Conservation (phyloP, 2,113 vertebrate genomes). For the Ifrita kowaldi region DNA sequence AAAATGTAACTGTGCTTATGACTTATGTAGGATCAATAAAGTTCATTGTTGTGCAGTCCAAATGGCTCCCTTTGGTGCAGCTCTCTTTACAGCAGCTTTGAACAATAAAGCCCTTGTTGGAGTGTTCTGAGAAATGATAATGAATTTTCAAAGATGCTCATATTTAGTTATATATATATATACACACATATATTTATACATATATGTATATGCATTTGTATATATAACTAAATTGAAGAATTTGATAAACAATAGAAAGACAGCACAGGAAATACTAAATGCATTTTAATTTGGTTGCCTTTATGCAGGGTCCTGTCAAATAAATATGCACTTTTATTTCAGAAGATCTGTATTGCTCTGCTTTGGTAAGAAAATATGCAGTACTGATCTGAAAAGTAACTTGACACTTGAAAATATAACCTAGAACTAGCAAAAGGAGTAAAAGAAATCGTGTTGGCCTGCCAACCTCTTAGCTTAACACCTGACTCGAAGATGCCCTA, state of each 20-base stretch:
- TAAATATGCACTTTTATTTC: not conserved
- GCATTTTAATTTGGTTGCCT: constrained; percentile 15
- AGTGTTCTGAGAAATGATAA: not conserved
- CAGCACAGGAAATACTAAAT: constrained; percentile 1
- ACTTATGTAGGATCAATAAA: constrained; percentile 43
- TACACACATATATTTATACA: not conserved
- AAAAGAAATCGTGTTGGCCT: not conserved
- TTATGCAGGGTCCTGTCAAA: not conserved
- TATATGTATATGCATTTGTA: not conserved
- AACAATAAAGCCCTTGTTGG: not conserved
- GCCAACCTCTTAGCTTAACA: not conserved
- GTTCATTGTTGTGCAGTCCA: not conserved
- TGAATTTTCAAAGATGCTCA: not conserved
- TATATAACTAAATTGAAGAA: not conserved
- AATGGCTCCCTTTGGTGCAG: constrained; percentile 9
- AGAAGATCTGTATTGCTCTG: not conserved
- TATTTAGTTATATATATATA: not conserved
- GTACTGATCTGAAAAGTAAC: not conserved
- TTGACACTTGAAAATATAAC: not conserved
- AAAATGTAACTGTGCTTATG: not conserved
- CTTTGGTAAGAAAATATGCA: not conserved
- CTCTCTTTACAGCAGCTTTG: not conserved
- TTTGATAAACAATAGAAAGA: constrained; percentile 7
- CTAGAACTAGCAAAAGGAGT: not conserved
- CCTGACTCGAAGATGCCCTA: not conserved